Percentiles rank a stretch among this genome's conserved stretches.
Evolutionary conservation across 1,140 invertebrate species (phyloP).

Genomic region (Drosophila setifemur): DNA sequence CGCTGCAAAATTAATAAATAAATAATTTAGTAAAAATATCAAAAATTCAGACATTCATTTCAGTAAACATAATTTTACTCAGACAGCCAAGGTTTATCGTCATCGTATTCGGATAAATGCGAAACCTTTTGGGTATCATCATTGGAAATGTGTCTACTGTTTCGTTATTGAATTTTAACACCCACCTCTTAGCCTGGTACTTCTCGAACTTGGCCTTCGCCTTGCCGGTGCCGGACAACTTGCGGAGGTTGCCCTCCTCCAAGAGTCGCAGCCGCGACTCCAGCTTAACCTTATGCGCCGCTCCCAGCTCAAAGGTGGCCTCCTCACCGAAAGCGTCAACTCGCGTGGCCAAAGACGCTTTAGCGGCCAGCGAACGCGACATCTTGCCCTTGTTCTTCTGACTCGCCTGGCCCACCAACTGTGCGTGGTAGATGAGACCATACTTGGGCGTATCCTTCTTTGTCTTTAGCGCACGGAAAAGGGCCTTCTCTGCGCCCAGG

Average conservation of each 20-base stretch:
- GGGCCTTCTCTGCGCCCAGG: slow-evolving; percentile 98
- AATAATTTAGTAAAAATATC: slow-evolving; percentile 2
- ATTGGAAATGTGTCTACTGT: slow-evolving; percentile 20
- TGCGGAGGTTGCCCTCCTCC: slow-evolving; percentile 92
- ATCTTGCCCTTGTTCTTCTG: slow-evolving; percentile 96
- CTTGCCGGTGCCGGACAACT: slow-evolving; percentile 94
- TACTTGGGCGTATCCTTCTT: slow-evolving; percentile 99
- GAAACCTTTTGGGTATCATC: slow-evolving; percentile 75
- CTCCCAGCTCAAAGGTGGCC: slow-evolving; percentile 89
- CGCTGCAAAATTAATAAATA: slow-evolving; percentile 82
- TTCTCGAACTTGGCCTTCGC: slow-evolving; percentile 94
- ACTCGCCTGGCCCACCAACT: slow-evolving; percentile 93
- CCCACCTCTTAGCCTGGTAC: slow-evolving; percentile 91
- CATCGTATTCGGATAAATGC: slow-evolving; percentile 60
- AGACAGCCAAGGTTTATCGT: slow-evolving; percentile 82
- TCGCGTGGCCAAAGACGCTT: slow-evolving; percentile 95
- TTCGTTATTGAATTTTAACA: slow-evolving; percentile 14
- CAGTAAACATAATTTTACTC: slow-evolving; percentile 42
- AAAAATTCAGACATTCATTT: too few relatives aligned
- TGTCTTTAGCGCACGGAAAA: slow-evolving; percentile 98
- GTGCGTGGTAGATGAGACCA: slow-evolving; percentile 98
- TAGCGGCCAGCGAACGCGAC: slow-evolving; percentile 98
- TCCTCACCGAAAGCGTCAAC: slow-evolving; percentile 98
- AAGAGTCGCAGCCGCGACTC: slow-evolving; percentile 90
- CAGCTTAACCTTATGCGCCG: slow-evolving; percentile 93